A percentile compares a stretch with the other conserved stretches of the same genome.
Conservation (phyloP, 2,888 invertebrate species). For the Ceratothoa steindachneri region DNA sequence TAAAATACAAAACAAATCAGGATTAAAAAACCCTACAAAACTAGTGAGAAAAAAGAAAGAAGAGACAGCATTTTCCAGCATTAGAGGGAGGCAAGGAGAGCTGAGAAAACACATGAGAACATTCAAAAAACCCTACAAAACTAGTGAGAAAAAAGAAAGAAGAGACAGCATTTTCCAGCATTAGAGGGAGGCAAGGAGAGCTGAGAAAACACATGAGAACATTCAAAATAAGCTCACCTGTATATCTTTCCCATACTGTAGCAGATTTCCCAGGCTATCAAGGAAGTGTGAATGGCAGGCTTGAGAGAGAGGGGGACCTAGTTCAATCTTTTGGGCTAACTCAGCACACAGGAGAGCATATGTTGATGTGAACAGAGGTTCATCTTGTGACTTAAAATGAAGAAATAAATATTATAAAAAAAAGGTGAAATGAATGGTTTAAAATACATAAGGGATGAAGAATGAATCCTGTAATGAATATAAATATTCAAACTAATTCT, state of each 20-base stretch:
- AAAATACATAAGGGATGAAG: no score
- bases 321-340: slow-evolving; percentile 22
- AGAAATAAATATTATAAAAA: not conserved
- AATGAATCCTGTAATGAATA: no score
- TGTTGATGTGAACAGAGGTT: slow-evolving; percentile 34
- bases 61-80: no score
- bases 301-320: slow-evolving; percentile 18
- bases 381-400: slow-evolving; percentile 35
- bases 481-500: no score
- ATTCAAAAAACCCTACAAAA: not conserved
- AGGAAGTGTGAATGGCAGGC: slow-evolving; percentile 37
- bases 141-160: not conserved
- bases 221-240: slow-evolving; percentile 18
- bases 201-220: not conserved
- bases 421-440: no score
- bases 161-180: no score
- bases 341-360: slow-evolving; percentile 36
- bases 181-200: not conserved
- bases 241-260: slow-evolving; percentile 26
- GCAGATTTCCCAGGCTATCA: slow-evolving; percentile 26
- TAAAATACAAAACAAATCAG: no score
- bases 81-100: not conserved
- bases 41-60: no score
- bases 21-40: no score
- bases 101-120: not conserved